Evolutionary conservation across 1,140 invertebrate genomes (phyloP), one percentile per base, ranked within the genome.

Genomic region (Calephelis virginiensis): DNA sequence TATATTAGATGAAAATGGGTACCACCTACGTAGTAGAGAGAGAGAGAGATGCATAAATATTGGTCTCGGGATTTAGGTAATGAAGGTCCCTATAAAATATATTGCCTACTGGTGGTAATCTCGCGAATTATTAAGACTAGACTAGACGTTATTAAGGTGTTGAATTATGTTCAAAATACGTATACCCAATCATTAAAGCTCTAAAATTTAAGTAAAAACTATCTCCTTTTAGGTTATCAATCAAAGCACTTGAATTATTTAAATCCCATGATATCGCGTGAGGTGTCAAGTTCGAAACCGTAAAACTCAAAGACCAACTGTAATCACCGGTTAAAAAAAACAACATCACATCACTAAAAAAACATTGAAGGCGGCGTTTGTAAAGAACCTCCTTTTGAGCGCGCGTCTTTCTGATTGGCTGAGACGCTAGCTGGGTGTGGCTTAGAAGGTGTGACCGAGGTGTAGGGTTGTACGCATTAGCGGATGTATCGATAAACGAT

Each of bases 271-370:
- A 47, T 72, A 81, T 87, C 81, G 83, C 83, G 83, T 87, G 83
- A 82, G 78, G 78, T 83, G 83, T 87, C 83, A 85, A 80, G 76
- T 78, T 76, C 76, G 68, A 75, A 77, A 76, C 76, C 73, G 74
- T 74, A 75, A 59, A 76, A 76, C 75, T 69, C 69, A 70, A 73
- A 75, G 71, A 73, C 75, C 70, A 68, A 78, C 78, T 75, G 76
- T 79, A 81, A 82, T 85, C 81, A 76, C 77, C 78, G 77, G 75
- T 73, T 28, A 28, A 81, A 79, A 83, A 85, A 78, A 81, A 81
- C 71, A 83, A 82, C 85, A 83, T 81, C 81, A 82, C 87, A 87
- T 84, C 85, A 88, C 87, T 89, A 90, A 83, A 86, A 77, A 77
- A 63, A 10, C 68, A 74, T 66, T 72, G 49, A 70, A 77, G 82